Evolutionary conservation across 2,888 invertebrate genomes (phyloP), one percentile per base, ranked within the genome.

Genomic region (Eupithecia abbreviata): DNA sequence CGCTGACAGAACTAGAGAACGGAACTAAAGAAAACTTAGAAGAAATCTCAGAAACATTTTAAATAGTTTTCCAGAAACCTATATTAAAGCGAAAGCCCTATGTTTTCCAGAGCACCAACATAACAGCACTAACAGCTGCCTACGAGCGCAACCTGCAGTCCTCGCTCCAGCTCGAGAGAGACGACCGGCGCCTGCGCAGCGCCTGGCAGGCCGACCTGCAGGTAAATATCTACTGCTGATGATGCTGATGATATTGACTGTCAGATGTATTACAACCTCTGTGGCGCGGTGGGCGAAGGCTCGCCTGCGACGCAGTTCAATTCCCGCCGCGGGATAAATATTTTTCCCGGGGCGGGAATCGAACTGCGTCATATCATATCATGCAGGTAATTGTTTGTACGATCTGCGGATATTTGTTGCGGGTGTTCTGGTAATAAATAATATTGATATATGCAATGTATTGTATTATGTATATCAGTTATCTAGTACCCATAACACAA

Each of bases 151-250:
- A 69, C 47, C 75, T 79, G 6, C 80, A 81, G 71, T 58, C 79
- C 18, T 79, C 81, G 13, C 73, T 77, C 10, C 62, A 9, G 18
- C 43, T 80, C 58, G 80, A 79, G 62, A 73, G 58, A n/a, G 71
- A 89, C 4, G 90, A 91, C 76, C 85, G 77, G 43, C 73, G 71
- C 0, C 81, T 88, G n/a, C 80, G 89, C 65, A 78, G 75, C 70
- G 78, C 72, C 43, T 90, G 91, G 90, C 76, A 79, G 2, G 80
- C 86, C 0, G 85, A 88, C 30, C 86, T 86, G 73, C 90, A 90
- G 82, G 74, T 92, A 30, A 30, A 30, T n/a, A n/a, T n/a, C 55
- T 55, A n/a, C 2, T n/a, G n/a, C 55, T 55, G 55, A n/a, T 7
- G 49, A 49, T n/a, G 1, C 9, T 58, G 55, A 18, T 18, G 18